Base-by-base conservation (phyloP, 2,797 vertebrate genomes). In the Spea hammondii region DNA sequence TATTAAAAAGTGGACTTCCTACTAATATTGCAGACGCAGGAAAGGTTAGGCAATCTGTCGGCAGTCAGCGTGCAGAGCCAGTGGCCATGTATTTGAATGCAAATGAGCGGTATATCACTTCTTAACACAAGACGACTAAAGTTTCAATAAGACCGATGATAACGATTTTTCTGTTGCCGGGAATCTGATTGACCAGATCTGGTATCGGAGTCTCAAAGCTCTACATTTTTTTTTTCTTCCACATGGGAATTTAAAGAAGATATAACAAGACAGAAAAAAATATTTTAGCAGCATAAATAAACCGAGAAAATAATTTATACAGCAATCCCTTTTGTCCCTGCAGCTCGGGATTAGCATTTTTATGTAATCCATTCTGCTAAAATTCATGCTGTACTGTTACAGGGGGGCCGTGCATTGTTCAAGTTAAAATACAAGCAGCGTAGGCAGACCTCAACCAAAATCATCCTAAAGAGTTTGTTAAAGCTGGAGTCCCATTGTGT, bases 111-210 rank as follows among this genome's bases (percentile, higher is more conserved):
- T 64, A 13, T 9, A n/a, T 49, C 60, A 57, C 49, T 12, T 49
- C 65, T 49, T 65, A 76, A 44, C 5, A 14, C 47, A 53, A 77
- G 65, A 67, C 48, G 55, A 62, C 48, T 46, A 10, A 9, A 8
- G 69, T 47, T 62, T 81, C 53, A 32, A 50, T 51, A 57, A 73
- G 45, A 76, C 50, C 53, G 32, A 72, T 76, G 53, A 81, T n/a
- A 53, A 11, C 60, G 72, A 71, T 76, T 59, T 76, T 14, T 46
- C 0, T 32, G 32, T 32, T 32, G 32, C 32, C 32, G 32, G 2
- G 32, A 32, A 32, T 32, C 32, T 32, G 32, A 32, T 32, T 32
- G 32, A 32, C 32, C 32, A 32, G 32, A 32, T 32, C 32, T 32
- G 32, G 32, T 3, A 3, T 32, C 32, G 32, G 32, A 32, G 6